Conservation (phyloP, 2,888 invertebrate species). For the Cerastis rubricosa region DNA sequence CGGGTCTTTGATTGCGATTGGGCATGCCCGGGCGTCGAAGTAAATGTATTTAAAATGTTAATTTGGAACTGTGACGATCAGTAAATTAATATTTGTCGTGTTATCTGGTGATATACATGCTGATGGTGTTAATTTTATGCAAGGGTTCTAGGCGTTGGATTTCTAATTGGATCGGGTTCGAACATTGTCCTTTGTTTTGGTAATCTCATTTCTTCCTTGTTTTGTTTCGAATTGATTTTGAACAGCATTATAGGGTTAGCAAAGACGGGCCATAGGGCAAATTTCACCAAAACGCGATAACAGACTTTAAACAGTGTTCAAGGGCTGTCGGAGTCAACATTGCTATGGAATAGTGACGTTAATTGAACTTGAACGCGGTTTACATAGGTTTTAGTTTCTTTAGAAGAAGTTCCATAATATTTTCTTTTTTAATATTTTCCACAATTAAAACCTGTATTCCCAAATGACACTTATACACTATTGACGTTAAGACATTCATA, state of each 20-base stretch:
- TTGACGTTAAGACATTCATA: background rate
- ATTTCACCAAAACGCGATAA: background rate
- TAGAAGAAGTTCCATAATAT: background rate
- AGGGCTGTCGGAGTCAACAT: background rate
- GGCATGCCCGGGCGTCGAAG: slow-evolving; percentile 53
- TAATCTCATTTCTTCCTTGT: background rate
- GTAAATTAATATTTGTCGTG: slow-evolving; percentile 61
- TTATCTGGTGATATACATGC: slow-evolving; percentile 54
- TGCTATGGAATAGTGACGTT: background rate
- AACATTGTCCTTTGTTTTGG: slow-evolving; percentile 35
- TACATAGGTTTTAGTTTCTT: background rate
- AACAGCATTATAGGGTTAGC: background rate
- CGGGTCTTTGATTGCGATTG: slow-evolving; percentile 63
- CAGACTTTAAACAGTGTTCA: background rate
- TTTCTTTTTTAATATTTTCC: too few species aligned
- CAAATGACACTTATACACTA: background rate
- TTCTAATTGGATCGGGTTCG: slow-evolving; percentile 19
- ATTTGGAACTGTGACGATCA: slow-evolving; percentile 57
- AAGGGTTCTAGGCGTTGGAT: slow-evolving; percentile 10
- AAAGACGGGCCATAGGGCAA: background rate
- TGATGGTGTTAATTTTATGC: slow-evolving; percentile 54
- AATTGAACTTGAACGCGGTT: background rate
- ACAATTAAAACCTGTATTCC: background rate
- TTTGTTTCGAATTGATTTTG: background rate
- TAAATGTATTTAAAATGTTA: slow-evolving; percentile 68